Evolutionary conservation across 2,797 vertebrate species (phyloP), one percentile per base, ranked within the genome.

Genomic region (Coranthus polyacanthus): DNA sequence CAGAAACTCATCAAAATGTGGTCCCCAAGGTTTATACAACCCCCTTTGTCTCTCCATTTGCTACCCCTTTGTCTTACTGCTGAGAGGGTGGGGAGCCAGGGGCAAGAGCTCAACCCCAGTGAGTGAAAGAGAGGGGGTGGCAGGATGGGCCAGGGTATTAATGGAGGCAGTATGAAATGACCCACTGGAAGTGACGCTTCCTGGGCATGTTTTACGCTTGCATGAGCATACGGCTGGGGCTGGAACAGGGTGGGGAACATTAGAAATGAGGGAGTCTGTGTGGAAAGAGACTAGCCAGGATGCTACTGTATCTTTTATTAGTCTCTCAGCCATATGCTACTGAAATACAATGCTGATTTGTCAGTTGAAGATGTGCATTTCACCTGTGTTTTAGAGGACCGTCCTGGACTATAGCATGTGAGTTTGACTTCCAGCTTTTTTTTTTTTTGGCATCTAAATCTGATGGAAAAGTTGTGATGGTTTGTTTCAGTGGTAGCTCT

Each of bases 131-230:
- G 26, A 18, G 37, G 13, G 17, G 32, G 54, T 20, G 22, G 67
- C 63, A 68, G 47, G 26, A 29, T 56, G 47, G 81, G 82, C 53
- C 71, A 45, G 22, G 53, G 68, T 71, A 57, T 85, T 90, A 86
- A 90, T 91, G 87, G 83, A 85, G 79, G 85, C 75, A 63, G 81
- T 64, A 82, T 81, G 88, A 85, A 89, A 86, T 89, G 85, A 78
- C 90, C 90, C 82, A 71, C 75, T 89, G 83, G 81, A 92, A 87
- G 87, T 88, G 85, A 88, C 66, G 83, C 79, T 89, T 90, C 87
- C 88, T 85, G 77, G 84, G 74, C 75, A 76, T 67, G 85, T 88
- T 91, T 90, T 84, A 89, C 79, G 91, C 91, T 85, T 15, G 74
- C 72, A 38, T 87, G 88, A 91, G 78, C 89, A 85, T 67, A 76